Evolutionary conservation across 2,797 vertebrate genomes (phyloP).

Genomic region (Myripristis jacobus): DNA sequence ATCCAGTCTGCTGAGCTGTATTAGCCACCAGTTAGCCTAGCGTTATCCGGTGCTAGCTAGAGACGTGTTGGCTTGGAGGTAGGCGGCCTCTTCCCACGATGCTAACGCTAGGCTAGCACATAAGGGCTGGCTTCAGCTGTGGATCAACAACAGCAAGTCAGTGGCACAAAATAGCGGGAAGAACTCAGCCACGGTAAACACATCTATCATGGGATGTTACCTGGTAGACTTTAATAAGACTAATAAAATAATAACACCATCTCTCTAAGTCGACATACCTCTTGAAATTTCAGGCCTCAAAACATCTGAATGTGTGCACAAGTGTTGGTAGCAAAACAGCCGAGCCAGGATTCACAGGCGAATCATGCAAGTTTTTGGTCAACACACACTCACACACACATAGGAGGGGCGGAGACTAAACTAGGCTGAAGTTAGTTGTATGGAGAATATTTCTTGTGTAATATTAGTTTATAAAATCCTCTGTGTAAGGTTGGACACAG

Average conservation of each 20-base stretch:
- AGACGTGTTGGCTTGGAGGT: not conserved
- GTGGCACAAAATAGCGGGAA: constrained; percentile 83
- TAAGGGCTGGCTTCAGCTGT: not conserved
- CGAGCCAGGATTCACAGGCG: constrained; percentile 68
- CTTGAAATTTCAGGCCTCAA: constrained; percentile 33
- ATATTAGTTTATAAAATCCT: too few relatives aligned
- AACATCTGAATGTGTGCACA: constrained; percentile 31
- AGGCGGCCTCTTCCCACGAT: constrained; percentile 51
- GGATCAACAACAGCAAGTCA: constrained; percentile 51
- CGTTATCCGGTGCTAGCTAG: not conserved
- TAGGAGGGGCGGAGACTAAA: constrained; percentile 82
- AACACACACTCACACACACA: constrained; percentile 66
- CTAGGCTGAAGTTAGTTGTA: constrained; percentile 34
- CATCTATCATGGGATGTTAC: not conserved
- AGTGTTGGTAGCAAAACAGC: constrained; percentile 46
- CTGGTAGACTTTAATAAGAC: not conserved
- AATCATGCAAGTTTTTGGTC: constrained; percentile 84
- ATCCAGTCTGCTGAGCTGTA: too few relatives aligned
- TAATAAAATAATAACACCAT: not conserved
- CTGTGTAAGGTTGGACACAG: too few relatives aligned
- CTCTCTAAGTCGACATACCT: constrained; percentile 72
- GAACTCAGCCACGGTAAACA: constrained; percentile 38
- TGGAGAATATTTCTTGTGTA: constrained; percentile 8
- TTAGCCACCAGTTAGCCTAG: not conserved
- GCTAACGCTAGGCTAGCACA: constrained; percentile 30